Evolutionary conservation across 2,888 invertebrate genomes (phyloP).

Genomic region (Leptinotarsa juncta): DNA sequence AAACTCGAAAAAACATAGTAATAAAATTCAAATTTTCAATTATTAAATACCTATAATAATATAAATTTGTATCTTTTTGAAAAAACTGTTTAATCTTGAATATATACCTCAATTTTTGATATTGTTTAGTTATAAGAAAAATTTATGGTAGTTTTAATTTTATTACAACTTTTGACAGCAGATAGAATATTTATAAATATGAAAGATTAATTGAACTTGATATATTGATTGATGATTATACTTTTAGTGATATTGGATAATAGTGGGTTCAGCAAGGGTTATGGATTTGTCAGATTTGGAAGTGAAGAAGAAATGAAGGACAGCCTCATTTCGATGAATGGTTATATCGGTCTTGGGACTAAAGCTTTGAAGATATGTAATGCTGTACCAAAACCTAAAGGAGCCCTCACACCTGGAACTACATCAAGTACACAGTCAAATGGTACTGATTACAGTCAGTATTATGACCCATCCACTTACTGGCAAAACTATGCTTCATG

Average conservation of each 20-base stretch:
- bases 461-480: slow-evolving; percentile 86
- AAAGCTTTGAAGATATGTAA: slow-evolving; percentile 93
- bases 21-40: too few relatives aligned
- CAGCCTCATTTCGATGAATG: slow-evolving; percentile 93
- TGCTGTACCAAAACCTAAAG: slow-evolving; percentile 88
- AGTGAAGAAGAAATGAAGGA: slow-evolving; percentile 94
- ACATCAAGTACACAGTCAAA: slow-evolving; percentile 61
- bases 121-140: too few relatives aligned
- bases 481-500: slow-evolving; percentile 90
- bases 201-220: too few relatives aligned
- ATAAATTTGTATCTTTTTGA: too few relatives aligned
- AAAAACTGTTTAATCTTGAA: too few relatives aligned
- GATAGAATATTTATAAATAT: too few relatives aligned
- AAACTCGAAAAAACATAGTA: too few relatives aligned
- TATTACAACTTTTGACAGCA: too few relatives aligned
- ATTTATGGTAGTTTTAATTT: too few relatives aligned
- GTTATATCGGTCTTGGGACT: slow-evolving; percentile 87
- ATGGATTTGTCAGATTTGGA: slow-evolving; percentile 95
- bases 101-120: too few relatives aligned
- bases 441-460: slow-evolving; percentile 76
- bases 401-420: slow-evolving; percentile 64
- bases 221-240: slow-evolving; percentile 18
- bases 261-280: slow-evolving; percentile 93
- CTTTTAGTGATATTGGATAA: slow-evolving; percentile 86
- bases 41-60: too few relatives aligned